These are phyloP conservation scores for Bombycilla garrulus DNA, from an alignment of 2,113 vertebrate genomes.

Conservation along the genomic window DNA sequence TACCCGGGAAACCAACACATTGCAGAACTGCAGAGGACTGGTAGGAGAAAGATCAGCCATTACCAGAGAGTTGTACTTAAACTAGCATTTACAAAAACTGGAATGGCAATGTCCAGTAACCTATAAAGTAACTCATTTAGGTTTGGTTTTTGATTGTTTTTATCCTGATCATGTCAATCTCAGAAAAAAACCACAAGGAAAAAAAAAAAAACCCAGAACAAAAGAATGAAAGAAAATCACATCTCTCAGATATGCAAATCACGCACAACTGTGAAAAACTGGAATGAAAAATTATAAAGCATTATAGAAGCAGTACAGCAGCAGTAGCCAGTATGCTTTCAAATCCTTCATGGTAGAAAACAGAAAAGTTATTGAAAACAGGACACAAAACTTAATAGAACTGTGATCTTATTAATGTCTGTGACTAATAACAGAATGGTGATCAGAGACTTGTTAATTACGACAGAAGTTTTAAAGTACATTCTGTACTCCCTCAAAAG, in stretches of 20 bases:
- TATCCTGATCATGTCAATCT: background rate
- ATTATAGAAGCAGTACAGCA: background rate
- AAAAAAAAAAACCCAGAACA: background rate
- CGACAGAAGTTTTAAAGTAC: background rate
- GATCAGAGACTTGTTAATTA: background rate
- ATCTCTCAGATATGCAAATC: background rate
- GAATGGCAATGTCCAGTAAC: background rate
- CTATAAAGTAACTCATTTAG: background rate
- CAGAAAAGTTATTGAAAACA: background rate
- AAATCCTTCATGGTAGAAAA: background rate
- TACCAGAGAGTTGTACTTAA: background rate
- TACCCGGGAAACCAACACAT: background rate
- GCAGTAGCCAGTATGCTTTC: background rate
- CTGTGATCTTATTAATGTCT: background rate
- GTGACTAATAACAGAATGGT: background rate
- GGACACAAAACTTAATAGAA: background rate
- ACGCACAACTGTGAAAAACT: background rate
- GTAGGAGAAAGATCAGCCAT: background rate
- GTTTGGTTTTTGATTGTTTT: background rate
- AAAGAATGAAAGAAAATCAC: background rate
- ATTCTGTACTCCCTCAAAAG: background rate
- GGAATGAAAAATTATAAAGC: background rate
- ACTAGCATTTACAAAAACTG: background rate
- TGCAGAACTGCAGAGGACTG: background rate
- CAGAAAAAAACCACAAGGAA: background rate